Percentiles rank a stretch among this genome's conserved stretches.
Evolutionary conservation across 2,797 vertebrate species (phyloP).

Genomic region (Microctenopoma steveboyesi): DNA sequence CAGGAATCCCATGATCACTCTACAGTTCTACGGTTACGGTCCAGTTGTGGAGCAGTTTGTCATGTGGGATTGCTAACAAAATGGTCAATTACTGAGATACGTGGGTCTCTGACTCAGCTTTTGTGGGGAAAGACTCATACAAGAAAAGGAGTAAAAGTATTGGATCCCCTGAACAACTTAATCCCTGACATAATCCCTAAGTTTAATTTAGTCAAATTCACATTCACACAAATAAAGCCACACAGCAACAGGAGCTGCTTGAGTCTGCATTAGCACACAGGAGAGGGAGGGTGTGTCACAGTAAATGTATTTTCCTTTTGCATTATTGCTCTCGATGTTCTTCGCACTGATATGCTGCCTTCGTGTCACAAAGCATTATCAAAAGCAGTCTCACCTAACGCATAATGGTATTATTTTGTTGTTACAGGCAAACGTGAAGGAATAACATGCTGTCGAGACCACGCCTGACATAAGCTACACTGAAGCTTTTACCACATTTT

Average conservation of each 20-base stretch:
- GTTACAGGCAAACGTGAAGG: constrained; percentile 34
- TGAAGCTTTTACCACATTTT: constrained; percentile 33
- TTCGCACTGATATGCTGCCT: constrained; percentile 45
- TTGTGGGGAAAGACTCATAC: constrained; percentile 60
- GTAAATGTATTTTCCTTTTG: constrained; percentile 52
- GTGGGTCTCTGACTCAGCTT: constrained; percentile 66
- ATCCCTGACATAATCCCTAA: constrained; percentile 84
- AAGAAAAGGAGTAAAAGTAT: constrained; percentile 63
- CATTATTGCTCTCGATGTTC: constrained; percentile 53
- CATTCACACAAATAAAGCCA: constrained; percentile 76
- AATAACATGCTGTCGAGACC: constrained; percentile 24
- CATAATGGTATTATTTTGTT: constrained; percentile 42
- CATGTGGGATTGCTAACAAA: constrained; percentile 64
- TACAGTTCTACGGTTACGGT: constrained; percentile 31
- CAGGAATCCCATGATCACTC: constrained; percentile 50
- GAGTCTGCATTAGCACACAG: constrained; percentile 49
- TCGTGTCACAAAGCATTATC: constrained; percentile 45
- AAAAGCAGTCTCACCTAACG: constrained; percentile 37
- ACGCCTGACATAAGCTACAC: constrained; percentile 22
- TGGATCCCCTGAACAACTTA: constrained; percentile 83
- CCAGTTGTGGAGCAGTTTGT: constrained; percentile 43
- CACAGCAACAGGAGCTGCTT: constrained; percentile 64
- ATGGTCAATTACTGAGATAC: constrained; percentile 77
- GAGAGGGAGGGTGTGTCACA: constrained; percentile 38
- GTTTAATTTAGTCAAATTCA: constrained; percentile 83